Base-by-base conservation (phyloP, 2,888 invertebrate genomes). In the Drosophila mimica region DNA sequence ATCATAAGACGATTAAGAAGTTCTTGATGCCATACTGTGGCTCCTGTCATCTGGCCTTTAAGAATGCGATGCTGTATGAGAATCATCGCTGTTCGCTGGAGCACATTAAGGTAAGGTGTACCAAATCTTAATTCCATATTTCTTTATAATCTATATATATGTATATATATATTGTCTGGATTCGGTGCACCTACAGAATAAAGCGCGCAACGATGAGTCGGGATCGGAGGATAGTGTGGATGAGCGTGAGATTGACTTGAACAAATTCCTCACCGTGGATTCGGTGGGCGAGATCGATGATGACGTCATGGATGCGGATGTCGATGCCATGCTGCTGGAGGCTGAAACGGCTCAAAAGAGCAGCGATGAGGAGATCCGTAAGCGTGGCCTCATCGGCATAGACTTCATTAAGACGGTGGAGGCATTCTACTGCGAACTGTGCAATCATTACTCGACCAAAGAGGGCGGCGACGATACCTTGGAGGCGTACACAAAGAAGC, bases 221-320 rank as follows among this genome's bases (percentile, higher is more conserved):
- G 91, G 92, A 20, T 94, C 94, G 20, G 96, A 94, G 63, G 94
- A 94, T 70, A 96, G 95, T 30, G 94, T 94, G 11, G 96, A 96
- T 82, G 96, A 96, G 76, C 96, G 96, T 92, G 96, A 96, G 91
- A 95, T 96, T 6, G 96, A 97, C 93, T 94, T 97, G 78, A 97
- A 97, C 80, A 97, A 97, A 91, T 97, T 97, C 91, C 96, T 97
- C 94, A 97, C 97, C 0, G 95, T 97, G n/a, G 97, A 97, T 93
- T 97, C 97, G 4, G 96, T 97, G 36, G 97, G 97, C 9, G 97
- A 97, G 93, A 96, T 96, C 31, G 97, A 97, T 93, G 90, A 91
- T 60, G 93, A 93, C 92, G 88, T 82, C 34, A 75, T 89, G 73
- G 89, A 92, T 72, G 94, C 94, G 87, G 94, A 94, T 64, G 95